A percentile compares a stretch with the other conserved stretches of the same genome.
Evolutionary conservation across 2,888 invertebrate species (phyloP).

Genomic region (Dryocosmus kuriphilus): DNA sequence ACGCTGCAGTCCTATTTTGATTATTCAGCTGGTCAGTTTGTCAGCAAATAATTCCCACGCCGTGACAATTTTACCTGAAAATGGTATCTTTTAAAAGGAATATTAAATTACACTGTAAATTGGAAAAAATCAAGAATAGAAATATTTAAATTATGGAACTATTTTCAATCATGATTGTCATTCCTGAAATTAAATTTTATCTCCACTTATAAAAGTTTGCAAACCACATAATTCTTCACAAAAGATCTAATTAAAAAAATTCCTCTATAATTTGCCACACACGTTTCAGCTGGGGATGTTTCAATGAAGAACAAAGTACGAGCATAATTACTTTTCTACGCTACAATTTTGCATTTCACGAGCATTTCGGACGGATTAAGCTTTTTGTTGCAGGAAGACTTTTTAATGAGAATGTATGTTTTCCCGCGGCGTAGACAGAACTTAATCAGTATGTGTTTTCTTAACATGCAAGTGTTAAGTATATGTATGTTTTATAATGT

Average conservation of each 20-base stretch:
- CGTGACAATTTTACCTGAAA: too few species aligned
- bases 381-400: constrained; percentile 1
- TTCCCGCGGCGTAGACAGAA: constrained; percentile 12
- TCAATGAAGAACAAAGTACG: constrained; percentile 1
- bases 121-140: too few species aligned
- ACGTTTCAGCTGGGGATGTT: not conserved
- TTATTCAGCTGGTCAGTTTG: not conserved
- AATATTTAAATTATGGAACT: too few species aligned
- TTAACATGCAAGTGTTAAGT: not conserved
- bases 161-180: not conserved
- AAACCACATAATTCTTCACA: not conserved
- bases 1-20: constrained; percentile 1
- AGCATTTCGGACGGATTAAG: constrained; percentile 9
- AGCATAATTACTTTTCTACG: constrained; percentile 12
- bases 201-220: not conserved
- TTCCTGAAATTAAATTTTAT: not conserved
- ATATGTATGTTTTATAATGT: constrained; percentile 10
- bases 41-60: not conserved
- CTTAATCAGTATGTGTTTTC: constrained; percentile 28
- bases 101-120: too few species aligned
- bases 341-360: constrained; percentile 7
- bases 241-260: not conserved
- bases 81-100: too few species aligned
- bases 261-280: not conserved
- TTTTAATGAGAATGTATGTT: constrained; percentile 38